Base-by-base conservation (phyloP, 1,140 invertebrate species). In the Drosophila simulans region DNA sequence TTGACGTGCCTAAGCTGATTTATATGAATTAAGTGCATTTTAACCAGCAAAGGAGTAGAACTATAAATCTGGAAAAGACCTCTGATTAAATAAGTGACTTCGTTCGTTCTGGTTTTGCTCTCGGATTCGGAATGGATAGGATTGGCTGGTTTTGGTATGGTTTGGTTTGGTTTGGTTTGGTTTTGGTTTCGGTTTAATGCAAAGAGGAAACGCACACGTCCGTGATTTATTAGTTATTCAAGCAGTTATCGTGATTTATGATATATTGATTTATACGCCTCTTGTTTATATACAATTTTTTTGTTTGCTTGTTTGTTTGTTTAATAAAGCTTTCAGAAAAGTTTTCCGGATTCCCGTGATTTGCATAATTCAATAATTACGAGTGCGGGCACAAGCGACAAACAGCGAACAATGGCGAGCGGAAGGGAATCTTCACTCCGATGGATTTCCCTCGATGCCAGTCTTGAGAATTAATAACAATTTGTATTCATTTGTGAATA, bases 401-500 rank as follows among this genome's bases (percentile, higher is more conserved):
- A 42, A 20, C 53, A 17, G 5, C 39, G 22, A 37, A 35, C 63
- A 70, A 69, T 69, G 49, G 25, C 49, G 13, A 13, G 15, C 63
- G 51, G 49, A 48, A 40, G 37, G 27, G 40, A 45, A 27, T 52
- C 15, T 46, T 51, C 25, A 15, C 11, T 12, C n/a, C 20, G 8
- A 17, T 40, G 34, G 22, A 37, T 12, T 80, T 86, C 73, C 82
- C 82, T 74, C 49, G 69, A 42, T 76, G 65, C 40, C 82, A 48
- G 62, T 72, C 83, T 86, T 86, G 74, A 86, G 83, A 86, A 88
- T 86, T 86, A 86, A 86, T 86, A 86, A 79, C 83, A 86, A 86
- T 86, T 86, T 86, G 83, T 86, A 86, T 86, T 88, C 83, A 86
- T 86, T 86, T 86, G 83, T 88, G 83, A 86, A 86, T 86, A 86